Percentiles rank a stretch among this genome's conserved stretches.
phyloP scores from a whole-genome alignment of 2,113 vertebrate species.

The Melospiza georgiana region DNA sequence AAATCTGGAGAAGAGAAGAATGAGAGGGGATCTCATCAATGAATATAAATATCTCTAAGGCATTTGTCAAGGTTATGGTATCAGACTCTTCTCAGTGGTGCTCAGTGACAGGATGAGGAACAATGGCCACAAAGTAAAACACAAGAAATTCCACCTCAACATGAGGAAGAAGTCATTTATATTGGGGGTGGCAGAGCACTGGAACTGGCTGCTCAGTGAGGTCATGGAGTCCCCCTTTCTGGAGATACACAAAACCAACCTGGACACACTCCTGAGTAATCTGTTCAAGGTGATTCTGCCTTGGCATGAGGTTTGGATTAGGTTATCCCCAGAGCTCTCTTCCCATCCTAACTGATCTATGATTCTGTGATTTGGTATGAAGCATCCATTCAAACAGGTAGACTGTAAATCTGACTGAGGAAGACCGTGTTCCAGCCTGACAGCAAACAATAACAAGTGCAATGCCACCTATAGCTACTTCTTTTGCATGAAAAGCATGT shows the following conservation, averaged over 20 bases:
- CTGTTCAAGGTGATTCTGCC: neutral
- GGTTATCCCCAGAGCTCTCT: neutral
- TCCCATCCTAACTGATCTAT: neutral
- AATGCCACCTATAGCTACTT: neutral
- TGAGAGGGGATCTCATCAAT: neutral
- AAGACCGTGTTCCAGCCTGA: fast-evolving
- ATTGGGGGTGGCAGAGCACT: neutral
- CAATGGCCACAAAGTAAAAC: neutral
- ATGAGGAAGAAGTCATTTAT: neutral
- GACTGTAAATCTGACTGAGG: neutral
- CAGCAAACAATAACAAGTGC: neutral
- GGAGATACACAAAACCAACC: neutral
- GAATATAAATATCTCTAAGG: neutral
- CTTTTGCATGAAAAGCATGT: neutral
- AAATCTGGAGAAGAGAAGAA: neutral
- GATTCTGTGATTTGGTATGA: neutral
- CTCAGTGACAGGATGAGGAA: neutral
- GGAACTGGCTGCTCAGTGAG: neutral
- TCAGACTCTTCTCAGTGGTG: neutral
- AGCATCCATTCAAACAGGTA: neutral
- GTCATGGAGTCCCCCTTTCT: neutral
- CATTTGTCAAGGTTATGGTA: too few species aligned
- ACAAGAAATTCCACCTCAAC: neutral
- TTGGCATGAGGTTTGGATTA: neutral
- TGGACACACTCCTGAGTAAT: too few species aligned